Evolutionary conservation across 2,113 vertebrate genomes (phyloP).

Genomic region (Tupaia chinensis): DNA sequence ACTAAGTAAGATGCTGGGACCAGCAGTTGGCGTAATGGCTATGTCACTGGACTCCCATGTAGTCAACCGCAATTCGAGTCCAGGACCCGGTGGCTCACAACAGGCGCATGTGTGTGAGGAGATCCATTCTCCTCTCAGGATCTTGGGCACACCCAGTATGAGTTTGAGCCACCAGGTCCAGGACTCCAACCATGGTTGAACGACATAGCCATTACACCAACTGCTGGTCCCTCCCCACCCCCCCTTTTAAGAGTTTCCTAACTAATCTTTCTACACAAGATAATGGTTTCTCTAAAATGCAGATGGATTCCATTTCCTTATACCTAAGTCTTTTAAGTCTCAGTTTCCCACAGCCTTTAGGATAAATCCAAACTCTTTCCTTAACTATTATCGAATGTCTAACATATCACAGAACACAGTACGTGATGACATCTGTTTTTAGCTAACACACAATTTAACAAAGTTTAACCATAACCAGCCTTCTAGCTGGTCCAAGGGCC

Average conservation of each 20-base stretch:
- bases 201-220: too few relatives aligned
- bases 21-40: too few relatives aligned
- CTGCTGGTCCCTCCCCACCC: not conserved
- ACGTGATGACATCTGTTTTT: not conserved
- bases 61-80: too few relatives aligned
- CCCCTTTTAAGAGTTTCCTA: not conserved
- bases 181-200: too few relatives aligned
- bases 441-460: slow-evolving; percentile 9
- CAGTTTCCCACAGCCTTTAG: slow-evolving; percentile 11
- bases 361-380: slow-evolving; percentile 6
- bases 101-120: too few relatives aligned
- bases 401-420: not conserved
- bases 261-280: not conserved
- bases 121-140: too few relatives aligned
- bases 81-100: too few relatives aligned
- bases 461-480: not conserved
- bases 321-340: not conserved
- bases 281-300: not conserved
- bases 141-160: too few relatives aligned
- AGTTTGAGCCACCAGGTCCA: too few relatives aligned
- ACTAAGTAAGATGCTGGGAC: not conserved
- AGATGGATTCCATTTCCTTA: slow-evolving; percentile 1
- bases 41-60: too few relatives aligned
- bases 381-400: not conserved
- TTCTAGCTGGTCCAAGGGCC: not conserved